Percentiles rank a stretch among this genome's conserved stretches.
Conservation (phyloP, 1,140 invertebrate species). For the Drosophila bipectinata region DNA sequence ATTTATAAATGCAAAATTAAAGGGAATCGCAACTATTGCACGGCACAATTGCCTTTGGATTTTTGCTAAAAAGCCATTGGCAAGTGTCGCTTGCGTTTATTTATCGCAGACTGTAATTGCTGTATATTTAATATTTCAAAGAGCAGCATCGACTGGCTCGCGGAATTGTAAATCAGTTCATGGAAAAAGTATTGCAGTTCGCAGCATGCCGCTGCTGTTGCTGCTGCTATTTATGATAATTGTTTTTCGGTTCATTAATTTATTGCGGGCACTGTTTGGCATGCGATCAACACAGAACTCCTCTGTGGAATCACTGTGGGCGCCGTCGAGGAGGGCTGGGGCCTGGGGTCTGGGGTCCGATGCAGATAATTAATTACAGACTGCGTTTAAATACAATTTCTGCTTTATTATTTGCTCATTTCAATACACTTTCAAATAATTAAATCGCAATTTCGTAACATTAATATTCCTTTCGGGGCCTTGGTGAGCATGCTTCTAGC, state of each 20-base stretch:
- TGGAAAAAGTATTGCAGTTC: conserved; percentile 50
- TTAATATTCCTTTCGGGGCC: too few relatives aligned
- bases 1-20: conserved; percentile 65
- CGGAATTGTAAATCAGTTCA: conserved; percentile 63
- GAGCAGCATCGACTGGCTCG: neutral
- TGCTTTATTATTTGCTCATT: conserved; percentile 56
- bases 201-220: conserved; percentile 60
- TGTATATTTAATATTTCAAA: conserved; percentile 38
- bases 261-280: conserved; percentile 62
- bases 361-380: conserved; percentile 74
- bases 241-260: conserved; percentile 76
- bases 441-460: neutral
- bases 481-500: too few relatives aligned
- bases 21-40: conserved; percentile 58
- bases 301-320: neutral
- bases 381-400: conserved; percentile 64
- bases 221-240: conserved; percentile 70
- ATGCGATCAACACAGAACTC: conserved; percentile 51
- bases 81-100: conserved; percentile 26
- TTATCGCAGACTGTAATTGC: conserved; percentile 37
- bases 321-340: neutral
- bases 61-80: conserved; percentile 22
- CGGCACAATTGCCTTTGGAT: conserved; percentile 8
- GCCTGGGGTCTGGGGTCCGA: conserved; percentile 9
- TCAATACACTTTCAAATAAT: conserved; percentile 16